Evolutionary conservation across 1,140 invertebrate genomes (phyloP), one percentile per base, ranked within the genome.

Genomic region (Hylyphantes graminicola): DNA sequence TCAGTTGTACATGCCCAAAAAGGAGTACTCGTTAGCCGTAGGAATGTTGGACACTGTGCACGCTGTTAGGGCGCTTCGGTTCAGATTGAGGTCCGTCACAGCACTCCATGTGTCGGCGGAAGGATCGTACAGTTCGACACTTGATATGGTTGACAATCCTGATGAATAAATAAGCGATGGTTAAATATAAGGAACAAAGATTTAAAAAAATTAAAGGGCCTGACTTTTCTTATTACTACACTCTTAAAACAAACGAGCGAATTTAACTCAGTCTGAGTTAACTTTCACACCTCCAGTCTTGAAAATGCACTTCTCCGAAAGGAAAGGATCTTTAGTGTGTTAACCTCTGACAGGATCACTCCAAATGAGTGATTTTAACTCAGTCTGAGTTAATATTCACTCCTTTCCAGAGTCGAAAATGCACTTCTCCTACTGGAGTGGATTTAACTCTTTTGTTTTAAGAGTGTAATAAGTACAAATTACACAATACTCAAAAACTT

Each of bases 71-170:
- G 95, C 96, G 2, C 95, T 97, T 17, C 95, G 87, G 87, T 93
- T 95, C 67, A 96, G 92, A 86, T 95, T 95, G 94, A 97, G 95
- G 85, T 95, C 94, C 0, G 94, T 95, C 0, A 94, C 94, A 89
- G 96, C 94, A 88, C 93, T 94, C 95, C 95, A 98, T 89, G 95
- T 94, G 87, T 97, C 95, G 0, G 93, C 93, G 86, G 92, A 93
- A 57, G 94, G 93, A 87, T 96, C 95, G 88, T 95, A 98, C 88
- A 95, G 96, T 89, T 97, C 96, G 0, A 97, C 96, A 85, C 96
- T 94, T 87, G 94, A 94, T 15, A 96, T 96, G 0, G 96, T 93
- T 0, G 91, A 91, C 0, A 91, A 89, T 2, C 93, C 93, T 85
- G 35, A 3, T 9, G 7, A 50, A 51, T n/a, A 59, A 61, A n/a